phyloP scores from a whole-genome alignment of 2,113 vertebrate genomes.

The Phalacrocorax pelagicus region DNA sequence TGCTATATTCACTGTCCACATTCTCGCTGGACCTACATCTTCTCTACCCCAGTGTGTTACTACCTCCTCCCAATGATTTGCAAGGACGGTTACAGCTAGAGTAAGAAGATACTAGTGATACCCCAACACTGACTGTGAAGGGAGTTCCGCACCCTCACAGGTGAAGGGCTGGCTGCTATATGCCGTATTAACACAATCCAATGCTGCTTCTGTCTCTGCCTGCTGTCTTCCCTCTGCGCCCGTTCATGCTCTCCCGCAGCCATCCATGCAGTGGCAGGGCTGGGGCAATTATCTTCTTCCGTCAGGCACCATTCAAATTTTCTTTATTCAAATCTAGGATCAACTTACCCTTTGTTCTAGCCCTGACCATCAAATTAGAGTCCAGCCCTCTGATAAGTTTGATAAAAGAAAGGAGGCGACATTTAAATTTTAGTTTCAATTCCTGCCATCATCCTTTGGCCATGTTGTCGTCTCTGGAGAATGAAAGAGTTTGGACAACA shows the following conservation, averaged over 20 bases:
- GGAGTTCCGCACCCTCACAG: background rate
- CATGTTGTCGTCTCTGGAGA: background rate
- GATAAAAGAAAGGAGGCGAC: background rate
- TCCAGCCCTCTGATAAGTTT: background rate
- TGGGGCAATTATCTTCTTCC: background rate
- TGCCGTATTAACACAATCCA: background rate
- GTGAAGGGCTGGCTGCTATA: background rate
- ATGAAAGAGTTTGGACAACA: background rate
- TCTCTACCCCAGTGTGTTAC: background rate
- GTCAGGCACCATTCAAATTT: conserved; percentile 58
- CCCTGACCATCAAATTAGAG: background rate
- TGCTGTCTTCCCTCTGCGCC: background rate
- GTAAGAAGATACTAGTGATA: background rate
- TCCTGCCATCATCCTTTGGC: background rate
- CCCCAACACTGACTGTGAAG: background rate
- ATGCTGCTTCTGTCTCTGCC: background rate
- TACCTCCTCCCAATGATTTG: background rate
- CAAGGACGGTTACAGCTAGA: background rate
- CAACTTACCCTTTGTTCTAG: conserved; percentile 46
- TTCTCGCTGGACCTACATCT: background rate
- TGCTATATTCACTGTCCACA: background rate
- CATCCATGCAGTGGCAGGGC: background rate
- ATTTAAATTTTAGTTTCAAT: background rate
- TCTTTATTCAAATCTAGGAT: conserved; percentile 61
- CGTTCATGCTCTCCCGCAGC: background rate